Conservation (phyloP, 2,797 vertebrate species). For the Thaleichthys pacificus region DNA sequence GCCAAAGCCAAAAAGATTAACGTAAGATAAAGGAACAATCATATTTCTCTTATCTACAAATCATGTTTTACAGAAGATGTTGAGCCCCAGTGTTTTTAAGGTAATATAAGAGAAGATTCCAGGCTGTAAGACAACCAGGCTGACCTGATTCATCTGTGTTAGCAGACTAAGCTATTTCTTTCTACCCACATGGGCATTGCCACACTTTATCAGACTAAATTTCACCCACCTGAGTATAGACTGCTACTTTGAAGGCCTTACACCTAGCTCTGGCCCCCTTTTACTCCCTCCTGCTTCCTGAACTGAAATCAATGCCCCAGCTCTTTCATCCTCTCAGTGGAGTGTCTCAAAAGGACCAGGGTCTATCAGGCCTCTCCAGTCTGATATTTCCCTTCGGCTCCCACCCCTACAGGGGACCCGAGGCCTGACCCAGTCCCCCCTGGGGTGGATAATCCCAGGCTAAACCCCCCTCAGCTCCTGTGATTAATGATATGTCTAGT, state of each 20-base stretch:
- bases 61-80: background rate
- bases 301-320: conserved; percentile 67
- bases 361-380: conserved; percentile 63
- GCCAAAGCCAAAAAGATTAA: background rate
- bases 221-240: conserved; percentile 40
- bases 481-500: conserved; percentile 72
- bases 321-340: conserved; percentile 60
- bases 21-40: background rate
- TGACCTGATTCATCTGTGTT: conserved; percentile 31
- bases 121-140: conserved; percentile 13
- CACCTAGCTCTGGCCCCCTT: conserved; percentile 30
- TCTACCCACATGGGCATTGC: conserved; percentile 33
- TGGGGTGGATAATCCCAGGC: conserved; percentile 64
- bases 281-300: conserved; percentile 61
- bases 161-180: conserved; percentile 20
- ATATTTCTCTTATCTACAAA: conserved; percentile 15
- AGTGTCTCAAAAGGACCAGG: conserved; percentile 45
- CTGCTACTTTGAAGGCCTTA: conserved; percentile 48
- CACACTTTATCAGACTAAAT: conserved; percentile 47
- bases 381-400: conserved; percentile 61
- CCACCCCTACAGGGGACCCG: conserved; percentile 51
- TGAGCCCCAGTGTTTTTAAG: background rate
- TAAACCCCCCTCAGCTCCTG: conserved; percentile 46
- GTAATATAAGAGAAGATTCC: background rate
- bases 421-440: conserved; percentile 48